Evolutionary conservation across 2,797 vertebrate species (phyloP).

Genomic region (Artibeus lituratus): DNA sequence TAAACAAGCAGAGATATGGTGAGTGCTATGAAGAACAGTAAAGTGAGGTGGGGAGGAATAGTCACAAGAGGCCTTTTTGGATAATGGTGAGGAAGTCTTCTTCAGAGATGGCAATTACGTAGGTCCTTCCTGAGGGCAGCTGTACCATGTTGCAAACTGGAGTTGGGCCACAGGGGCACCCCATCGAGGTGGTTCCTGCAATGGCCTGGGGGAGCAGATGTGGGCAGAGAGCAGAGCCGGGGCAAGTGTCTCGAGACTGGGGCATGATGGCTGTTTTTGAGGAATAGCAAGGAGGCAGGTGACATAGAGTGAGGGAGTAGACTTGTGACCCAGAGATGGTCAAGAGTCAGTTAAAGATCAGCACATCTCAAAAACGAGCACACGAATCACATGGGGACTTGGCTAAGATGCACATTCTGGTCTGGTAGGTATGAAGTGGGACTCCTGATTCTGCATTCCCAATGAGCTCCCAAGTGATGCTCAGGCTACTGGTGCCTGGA

Average conservation of each 20-base stretch:
- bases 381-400: not conserved
- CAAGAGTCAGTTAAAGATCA: not conserved
- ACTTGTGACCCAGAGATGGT: not conserved
- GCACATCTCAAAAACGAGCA: not conserved
- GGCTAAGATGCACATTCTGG: not conserved
- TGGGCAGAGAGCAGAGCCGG: not conserved
- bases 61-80: not conserved
- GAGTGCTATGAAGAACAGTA: not conserved
- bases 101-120: not conserved
- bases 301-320: not conserved
- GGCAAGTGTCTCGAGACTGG: not conserved
- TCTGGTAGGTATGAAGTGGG: not conserved
- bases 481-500: not conserved
- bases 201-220: too few relatives aligned
- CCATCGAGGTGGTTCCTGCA: not conserved
- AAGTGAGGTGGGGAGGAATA: not conserved
- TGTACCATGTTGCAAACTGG: not conserved
- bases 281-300: not conserved
- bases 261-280: not conserved
- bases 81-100: not conserved
- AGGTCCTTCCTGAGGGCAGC: not conserved
- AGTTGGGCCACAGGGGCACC: fast-evolving
- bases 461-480: not conserved
- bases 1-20: fast-evolving
- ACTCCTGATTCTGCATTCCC: not conserved